phyloP scores from a whole-genome alignment of 1,140 invertebrate species.

The Solenopsis fugax region DNA sequence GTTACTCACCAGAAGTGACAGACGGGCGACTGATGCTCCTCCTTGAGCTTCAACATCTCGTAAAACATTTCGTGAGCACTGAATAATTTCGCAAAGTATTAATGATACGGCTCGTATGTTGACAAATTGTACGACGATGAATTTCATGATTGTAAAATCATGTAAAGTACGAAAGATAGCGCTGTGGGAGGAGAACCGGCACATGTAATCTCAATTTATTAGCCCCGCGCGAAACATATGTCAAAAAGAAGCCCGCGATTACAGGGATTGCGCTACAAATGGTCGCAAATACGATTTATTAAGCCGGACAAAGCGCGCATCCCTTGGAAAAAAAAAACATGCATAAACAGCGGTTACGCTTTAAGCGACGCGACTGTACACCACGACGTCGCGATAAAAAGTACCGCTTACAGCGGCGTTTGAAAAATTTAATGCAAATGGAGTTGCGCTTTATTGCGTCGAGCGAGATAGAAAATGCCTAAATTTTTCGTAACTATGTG shows the following conservation, averaged over 20 bases:
- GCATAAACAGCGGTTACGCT: slow-evolving; percentile 43
- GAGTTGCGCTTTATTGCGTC: slow-evolving; percentile 31
- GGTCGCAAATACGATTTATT: slow-evolving; percentile 53
- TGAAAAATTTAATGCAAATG: slow-evolving; percentile 61
- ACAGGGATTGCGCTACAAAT: slow-evolving; percentile 41
- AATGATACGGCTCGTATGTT: neutral
- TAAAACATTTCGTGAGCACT: neutral
- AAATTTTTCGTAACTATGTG: slow-evolving; percentile 22
- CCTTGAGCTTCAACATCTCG: slow-evolving; percentile 17
- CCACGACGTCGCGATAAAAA: slow-evolving; percentile 42
- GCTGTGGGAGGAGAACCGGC: neutral
- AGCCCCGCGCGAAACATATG: slow-evolving; percentile 16
- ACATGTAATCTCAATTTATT: slow-evolving; percentile 48
- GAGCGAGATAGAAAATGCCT: neutral
- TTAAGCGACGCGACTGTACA: slow-evolving; percentile 9
- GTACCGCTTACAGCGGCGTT: slow-evolving; percentile 23
- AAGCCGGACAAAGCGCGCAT: slow-evolving; percentile 25
- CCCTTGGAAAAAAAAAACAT: slow-evolving; percentile 3
- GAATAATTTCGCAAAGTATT: slow-evolving; percentile 3
- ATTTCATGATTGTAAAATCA: neutral
- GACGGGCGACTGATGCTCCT: slow-evolving; percentile 3
- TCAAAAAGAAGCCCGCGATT: slow-evolving; percentile 51
- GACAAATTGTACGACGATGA: neutral
- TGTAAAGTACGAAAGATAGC: neutral
- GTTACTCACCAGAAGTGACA: slow-evolving; percentile 26